These are phyloP conservation scores for Mamestra brassicae DNA, from an alignment of 2,888 invertebrate species.

Conservation along the genomic window DNA sequence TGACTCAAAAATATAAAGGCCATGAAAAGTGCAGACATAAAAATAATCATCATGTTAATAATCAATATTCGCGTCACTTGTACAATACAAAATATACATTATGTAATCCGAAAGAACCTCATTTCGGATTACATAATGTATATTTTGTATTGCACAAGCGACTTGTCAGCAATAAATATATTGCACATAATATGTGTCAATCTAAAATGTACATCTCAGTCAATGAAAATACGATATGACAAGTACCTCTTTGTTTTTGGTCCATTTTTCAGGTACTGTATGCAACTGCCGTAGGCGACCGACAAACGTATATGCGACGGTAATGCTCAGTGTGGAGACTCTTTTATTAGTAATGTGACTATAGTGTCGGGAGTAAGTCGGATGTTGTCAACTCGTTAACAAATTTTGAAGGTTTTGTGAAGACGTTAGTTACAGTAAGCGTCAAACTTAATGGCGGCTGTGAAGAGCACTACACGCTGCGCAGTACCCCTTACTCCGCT, in stretches of 20 bases:
- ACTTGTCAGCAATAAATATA: too few species aligned
- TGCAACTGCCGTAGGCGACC: neutral
- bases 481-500: neutral
- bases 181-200: too few species aligned
- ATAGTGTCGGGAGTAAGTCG: neutral
- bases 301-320: neutral
- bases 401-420: constrained; percentile 8
- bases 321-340: neutral
- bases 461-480: neutral
- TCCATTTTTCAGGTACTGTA: constrained; percentile 32
- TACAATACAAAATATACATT: too few species aligned
- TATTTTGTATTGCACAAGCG: too few species aligned
- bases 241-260: constrained; percentile 42
- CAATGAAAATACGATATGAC: constrained; percentile 20
- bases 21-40: neutral
- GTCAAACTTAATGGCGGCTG: neutral
- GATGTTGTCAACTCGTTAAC: neutral
- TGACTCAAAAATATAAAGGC: neutral
- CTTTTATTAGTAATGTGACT: constrained; percentile 17
- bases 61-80: too few species aligned
- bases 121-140: too few species aligned
- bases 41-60: too few species aligned
- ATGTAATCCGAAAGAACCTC: too few species aligned
- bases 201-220: neutral
- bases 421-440: neutral